Percentiles rank a stretch among this genome's conserved stretches.
phyloP scores from a whole-genome alignment of 1,140 invertebrate species.

The Bombus fervidus region DNA sequence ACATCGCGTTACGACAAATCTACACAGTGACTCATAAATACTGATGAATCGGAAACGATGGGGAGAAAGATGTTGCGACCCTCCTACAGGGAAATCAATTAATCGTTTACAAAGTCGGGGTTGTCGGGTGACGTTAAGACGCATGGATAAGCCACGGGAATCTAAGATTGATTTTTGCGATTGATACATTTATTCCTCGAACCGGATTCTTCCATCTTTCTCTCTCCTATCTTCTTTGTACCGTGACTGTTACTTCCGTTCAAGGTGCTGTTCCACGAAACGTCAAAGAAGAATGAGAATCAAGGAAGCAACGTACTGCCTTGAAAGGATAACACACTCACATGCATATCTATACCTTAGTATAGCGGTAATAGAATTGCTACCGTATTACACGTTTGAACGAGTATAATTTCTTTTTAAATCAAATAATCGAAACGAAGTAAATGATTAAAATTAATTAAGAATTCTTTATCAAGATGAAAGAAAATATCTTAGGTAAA shows the following conservation, averaged over 20 bases:
- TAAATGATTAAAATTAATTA: neutral
- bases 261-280: constrained; percentile 36
- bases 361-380: constrained; percentile 4
- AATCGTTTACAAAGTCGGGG: constrained; percentile 44
- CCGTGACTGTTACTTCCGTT: constrained; percentile 22
- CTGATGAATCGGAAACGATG: constrained; percentile 5
- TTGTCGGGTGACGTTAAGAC: neutral
- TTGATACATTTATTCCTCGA: constrained; percentile 52
- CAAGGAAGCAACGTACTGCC: constrained; percentile 1
- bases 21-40: constrained; percentile 66
- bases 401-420: neutral
- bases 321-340: constrained; percentile 26
- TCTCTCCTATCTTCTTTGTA: constrained; percentile 2
- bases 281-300: constrained; percentile 26
- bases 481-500: constrained; percentile 18
- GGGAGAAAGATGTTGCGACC: constrained; percentile 23
- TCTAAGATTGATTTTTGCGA: constrained; percentile 26
- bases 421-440: no score
- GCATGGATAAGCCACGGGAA: neutral
- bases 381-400: neutral
- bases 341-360: no score
- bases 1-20: constrained; percentile 44
- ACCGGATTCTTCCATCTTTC: constrained; percentile 8
- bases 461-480: neutral
- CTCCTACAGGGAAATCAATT: constrained; percentile 45